phyloP scores from a whole-genome alignment of 2,113 vertebrate genomes.

The Bufo bufo region DNA sequence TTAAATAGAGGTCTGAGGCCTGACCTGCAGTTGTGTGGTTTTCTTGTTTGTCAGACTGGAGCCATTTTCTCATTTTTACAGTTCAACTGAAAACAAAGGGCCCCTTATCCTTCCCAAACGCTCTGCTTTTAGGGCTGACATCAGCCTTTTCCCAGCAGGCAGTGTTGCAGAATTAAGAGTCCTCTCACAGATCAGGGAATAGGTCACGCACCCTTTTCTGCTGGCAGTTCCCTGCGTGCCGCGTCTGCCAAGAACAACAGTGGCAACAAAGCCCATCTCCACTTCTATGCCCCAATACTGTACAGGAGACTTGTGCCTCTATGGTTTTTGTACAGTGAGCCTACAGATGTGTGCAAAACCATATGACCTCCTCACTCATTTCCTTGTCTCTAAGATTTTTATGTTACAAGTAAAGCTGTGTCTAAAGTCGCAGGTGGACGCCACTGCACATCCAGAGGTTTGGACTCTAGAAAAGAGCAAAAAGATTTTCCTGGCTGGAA shows the following conservation, averaged over 20 bases:
- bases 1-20: constrained; percentile 67
- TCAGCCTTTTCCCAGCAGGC: constrained; percentile 76
- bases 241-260: constrained; percentile 60
- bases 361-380: background rate
- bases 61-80: constrained; percentile 90
- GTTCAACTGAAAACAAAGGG: constrained; percentile 87
- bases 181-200: constrained; percentile 71
- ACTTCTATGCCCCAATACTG: background rate
- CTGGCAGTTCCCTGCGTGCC: constrained; percentile 68
- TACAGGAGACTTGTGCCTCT: background rate
- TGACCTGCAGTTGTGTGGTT: constrained; percentile 72
- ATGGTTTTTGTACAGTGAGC: background rate
- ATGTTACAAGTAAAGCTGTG: constrained; percentile 3
- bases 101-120: constrained; percentile 84
- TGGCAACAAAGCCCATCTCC: background rate
- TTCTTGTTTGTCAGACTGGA: constrained; percentile 79
- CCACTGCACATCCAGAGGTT: background rate
- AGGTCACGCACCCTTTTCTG: constrained; percentile 67
- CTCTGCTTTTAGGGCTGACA: constrained; percentile 80
- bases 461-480: background rate
- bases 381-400: background rate
- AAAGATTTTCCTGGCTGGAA: constrained; percentile 21
- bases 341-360: background rate
- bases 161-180: constrained; percentile 69
- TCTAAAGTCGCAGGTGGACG: constrained; percentile 11